These are phyloP conservation scores for Rhinopomastus cyanomelas DNA, from an alignment of 2,113 vertebrate species.

Conservation along the genomic window DNA sequence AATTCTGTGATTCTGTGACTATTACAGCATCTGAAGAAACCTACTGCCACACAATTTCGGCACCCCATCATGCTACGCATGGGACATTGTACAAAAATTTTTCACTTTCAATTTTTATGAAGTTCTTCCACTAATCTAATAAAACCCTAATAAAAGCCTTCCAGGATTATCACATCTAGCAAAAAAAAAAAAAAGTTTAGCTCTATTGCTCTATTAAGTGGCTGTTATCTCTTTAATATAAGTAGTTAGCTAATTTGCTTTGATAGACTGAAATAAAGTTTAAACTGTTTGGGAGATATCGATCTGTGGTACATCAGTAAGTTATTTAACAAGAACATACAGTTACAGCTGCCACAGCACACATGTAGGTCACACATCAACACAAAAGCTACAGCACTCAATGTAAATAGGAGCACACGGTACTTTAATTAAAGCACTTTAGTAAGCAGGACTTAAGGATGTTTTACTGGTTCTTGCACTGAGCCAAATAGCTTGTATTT, in stretches of 20 bases:
- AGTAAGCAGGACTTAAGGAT: background rate
- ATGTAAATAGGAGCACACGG: background rate
- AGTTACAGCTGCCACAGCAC: background rate
- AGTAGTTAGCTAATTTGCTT: background rate
- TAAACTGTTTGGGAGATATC: background rate
- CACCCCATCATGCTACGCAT: background rate
- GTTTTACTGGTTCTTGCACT: background rate
- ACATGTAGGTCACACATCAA: background rate
- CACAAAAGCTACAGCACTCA: background rate
- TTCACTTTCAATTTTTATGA: background rate
- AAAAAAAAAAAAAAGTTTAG: background rate
- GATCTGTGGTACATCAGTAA: background rate
- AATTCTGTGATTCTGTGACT: too few relatives aligned
- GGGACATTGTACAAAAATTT: background rate
- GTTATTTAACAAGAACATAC: background rate
- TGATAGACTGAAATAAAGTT: background rate
- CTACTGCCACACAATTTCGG: background rate
- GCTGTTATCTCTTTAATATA: background rate
- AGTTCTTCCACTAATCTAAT: background rate
- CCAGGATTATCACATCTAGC: background rate
- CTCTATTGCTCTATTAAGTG: background rate
- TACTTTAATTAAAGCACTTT: rapidly evolving
- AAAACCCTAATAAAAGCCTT: too few relatives aligned
- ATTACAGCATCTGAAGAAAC: background rate
- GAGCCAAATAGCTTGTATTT: background rate